Base-by-base conservation (phyloP, 2,113 vertebrate species). In the Psophia crepitans region DNA sequence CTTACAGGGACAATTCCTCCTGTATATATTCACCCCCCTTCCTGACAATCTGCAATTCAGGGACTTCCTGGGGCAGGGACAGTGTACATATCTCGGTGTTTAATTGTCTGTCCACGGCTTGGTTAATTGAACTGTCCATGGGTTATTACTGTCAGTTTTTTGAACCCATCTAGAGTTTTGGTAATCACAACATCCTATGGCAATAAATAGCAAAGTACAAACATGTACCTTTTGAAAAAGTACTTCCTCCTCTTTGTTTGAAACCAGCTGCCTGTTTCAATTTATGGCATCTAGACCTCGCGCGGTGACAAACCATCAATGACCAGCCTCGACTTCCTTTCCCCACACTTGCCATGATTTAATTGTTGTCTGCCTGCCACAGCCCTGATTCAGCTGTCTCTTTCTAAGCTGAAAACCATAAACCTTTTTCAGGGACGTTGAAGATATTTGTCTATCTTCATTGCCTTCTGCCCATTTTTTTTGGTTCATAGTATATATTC, bases 1-100 rank as follows among this genome's bases (percentile, higher is more conserved):
- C 18, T 92, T 26, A 46, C 58, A 68, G 41, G 27, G 64, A 18
- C 33, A 51, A 73, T 35, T 76, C 44, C 41, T 77, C 46, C 54
- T 16, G 20, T 23, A 15, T 8, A 26, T 60, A 57, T 46, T 48
- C 66, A 30, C 21, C 16, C 17, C 27, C 9, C 26, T n/a, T 69
- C 73, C 61, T 6, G 44, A 33, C 37, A 65, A 26, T 8, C 57
- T 56, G 37, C 32, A 83, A 6, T 30, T 33, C 44, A 27, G 46
- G 21, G 53, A 11, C 32, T 27, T 84, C 35, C 69, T 9, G 28
- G 48, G 30, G 30, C 33, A 46, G 51, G 41, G 43, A 2, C 1
- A 1, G 12, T 0, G 3, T 10, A 21, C 3, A 1, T 4, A 27
- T 2, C 32, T 58, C 5, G 9, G 56, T 19, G 51, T 30, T 83